phyloP scores from a whole-genome alignment of 1,140 invertebrate genomes.

The Nasonia vitripennis region DNA sequence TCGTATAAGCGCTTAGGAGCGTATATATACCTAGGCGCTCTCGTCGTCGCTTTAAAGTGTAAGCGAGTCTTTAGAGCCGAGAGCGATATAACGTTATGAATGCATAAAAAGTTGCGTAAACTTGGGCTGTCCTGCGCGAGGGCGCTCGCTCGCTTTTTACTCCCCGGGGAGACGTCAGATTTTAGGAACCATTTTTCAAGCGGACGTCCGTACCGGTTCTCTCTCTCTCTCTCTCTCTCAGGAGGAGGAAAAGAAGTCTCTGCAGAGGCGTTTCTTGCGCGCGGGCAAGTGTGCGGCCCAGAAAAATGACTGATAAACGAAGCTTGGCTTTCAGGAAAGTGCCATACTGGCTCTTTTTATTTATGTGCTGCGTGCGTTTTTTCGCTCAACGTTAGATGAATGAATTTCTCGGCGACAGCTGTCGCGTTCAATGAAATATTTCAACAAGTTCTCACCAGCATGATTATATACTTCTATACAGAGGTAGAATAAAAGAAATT shows the following conservation, averaged over 20 bases:
- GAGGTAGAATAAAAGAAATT: too few relatives aligned
- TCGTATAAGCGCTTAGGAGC: conserved; percentile 64
- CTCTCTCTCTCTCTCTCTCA: conserved; percentile 13
- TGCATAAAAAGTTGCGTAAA: conserved; percentile 66
- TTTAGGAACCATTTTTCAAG: conserved; percentile 65
- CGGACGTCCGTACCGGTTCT: conserved; percentile 49
- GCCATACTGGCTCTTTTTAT: background rate
- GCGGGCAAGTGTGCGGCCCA: background rate
- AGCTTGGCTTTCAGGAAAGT: background rate
- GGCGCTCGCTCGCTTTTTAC: background rate
- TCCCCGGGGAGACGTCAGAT: conserved; percentile 56
- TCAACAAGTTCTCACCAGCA: too few relatives aligned
- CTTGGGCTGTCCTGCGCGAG: conserved; percentile 54
- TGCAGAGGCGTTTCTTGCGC: background rate
- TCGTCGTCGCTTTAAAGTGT: conserved; percentile 56
- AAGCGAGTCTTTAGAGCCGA: conserved; percentile 59
- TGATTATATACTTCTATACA: too few relatives aligned
- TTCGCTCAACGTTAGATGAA: background rate
- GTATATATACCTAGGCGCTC: conserved; percentile 31
- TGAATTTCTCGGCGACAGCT: too few relatives aligned
- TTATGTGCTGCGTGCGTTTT: background rate
- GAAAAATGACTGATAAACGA: conserved; percentile 31
- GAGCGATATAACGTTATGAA: conserved; percentile 65
- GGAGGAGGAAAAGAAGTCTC: conserved; percentile 34
- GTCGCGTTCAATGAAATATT: too few relatives aligned